These are phyloP conservation scores for Sphenopsis melanotis DNA, from an alignment of 2,797 vertebrate genomes.

Conservation along the genomic window DNA sequence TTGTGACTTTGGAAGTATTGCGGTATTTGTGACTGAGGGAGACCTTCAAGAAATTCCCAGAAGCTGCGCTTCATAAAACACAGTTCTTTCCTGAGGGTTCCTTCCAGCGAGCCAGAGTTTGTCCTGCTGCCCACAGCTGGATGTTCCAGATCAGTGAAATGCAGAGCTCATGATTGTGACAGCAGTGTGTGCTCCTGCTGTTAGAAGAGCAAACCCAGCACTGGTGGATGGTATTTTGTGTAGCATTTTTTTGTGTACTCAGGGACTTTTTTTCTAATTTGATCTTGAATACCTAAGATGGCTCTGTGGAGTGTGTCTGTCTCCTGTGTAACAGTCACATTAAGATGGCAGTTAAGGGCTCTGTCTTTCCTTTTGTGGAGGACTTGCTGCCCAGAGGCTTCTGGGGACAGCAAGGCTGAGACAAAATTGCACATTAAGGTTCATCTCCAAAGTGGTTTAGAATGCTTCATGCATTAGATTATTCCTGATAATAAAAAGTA, in stretches of 20 bases:
- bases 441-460: background rate
- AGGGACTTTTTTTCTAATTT: background rate
- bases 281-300: background rate
- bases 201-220: background rate
- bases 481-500: background rate
- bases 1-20: background rate
- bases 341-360: background rate
- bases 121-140: background rate
- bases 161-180: background rate
- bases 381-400: background rate
- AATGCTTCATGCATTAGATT: background rate
- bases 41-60: background rate
- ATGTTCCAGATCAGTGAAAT: background rate
- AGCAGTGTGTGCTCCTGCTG: background rate
- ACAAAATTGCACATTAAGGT: background rate
- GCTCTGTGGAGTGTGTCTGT: background rate
- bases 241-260: background rate
- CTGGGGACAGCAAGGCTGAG: background rate
- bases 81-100: background rate
- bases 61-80: background rate
- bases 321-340: background rate
- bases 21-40: background rate
- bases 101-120: background rate
- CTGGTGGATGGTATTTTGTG: background rate
- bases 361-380: background rate